Base-by-base conservation (phyloP, 2,888 invertebrate genomes). In the Chrysotoxum bicinctum region DNA sequence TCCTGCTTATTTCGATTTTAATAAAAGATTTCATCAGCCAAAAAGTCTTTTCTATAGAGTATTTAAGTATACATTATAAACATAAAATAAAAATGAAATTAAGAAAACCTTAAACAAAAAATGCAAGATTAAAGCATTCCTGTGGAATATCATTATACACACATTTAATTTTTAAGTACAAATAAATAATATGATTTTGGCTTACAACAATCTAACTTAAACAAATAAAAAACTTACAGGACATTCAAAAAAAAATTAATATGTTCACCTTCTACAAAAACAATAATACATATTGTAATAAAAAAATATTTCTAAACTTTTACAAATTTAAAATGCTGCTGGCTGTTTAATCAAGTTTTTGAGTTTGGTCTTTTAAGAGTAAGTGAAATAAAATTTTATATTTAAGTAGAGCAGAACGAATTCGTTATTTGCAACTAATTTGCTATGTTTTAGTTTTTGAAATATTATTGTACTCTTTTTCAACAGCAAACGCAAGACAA, bases 401-500 rank as follows among this genome's bases (percentile, higher is more conserved):
- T 21, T 21, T 1, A 6, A 48, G 12, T 21, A 19, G 45, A 45
- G 9, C 3, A 45, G 19, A 45, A 45, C 19, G 4, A 26, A 58
- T 60, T 64, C 52, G 7, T 16, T 30, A 52, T 60, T 9, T 30
- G 40, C 37, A 9, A 40, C 14, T 30, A n/a, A 8, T 19, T 56
- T 72, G 26, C 2, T 64, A 16, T 5, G 40, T 45, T 60, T n/a
- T 37, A 12, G 19, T 50, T 32, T 12, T 43, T 62, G 26, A 37
- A 16, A n/a, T 37, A 14, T 10, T 1, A 35, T 1, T 37, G 3
- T 19, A 10, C 19, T 21, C 1, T 48, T 48, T 48, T 0, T 43
- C 8, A 69, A 66, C 64, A 76, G 50, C 58, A 76, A 72, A 68
- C 60, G 73, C 68, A 73, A 83, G 78, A 74, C 69, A 83, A 73